These are phyloP conservation scores for Notoglanidium macrostoma DNA, from an alignment of 2,797 vertebrate species.

Conservation along the genomic window DNA sequence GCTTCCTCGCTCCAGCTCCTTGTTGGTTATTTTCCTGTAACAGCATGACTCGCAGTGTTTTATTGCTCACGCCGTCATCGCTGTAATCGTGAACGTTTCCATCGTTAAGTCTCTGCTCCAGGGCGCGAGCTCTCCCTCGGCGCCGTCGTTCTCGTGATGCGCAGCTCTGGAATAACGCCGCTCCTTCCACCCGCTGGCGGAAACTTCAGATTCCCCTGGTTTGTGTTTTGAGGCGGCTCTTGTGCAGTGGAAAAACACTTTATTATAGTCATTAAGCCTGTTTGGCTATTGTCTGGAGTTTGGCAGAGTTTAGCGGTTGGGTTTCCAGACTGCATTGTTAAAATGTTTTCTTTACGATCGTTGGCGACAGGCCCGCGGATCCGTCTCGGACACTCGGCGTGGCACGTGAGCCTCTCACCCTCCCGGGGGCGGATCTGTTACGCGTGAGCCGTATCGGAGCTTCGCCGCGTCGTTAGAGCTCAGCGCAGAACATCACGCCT, in stretches of 20 bases:
- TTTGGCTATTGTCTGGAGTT: conserved; percentile 41
- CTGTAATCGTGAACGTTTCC: background rate
- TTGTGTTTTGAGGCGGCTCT: background rate
- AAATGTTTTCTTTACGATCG: conserved; percentile 47
- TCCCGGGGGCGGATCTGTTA: conserved; percentile 21
- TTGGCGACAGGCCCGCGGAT: conserved; percentile 2
- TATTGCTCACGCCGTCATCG: background rate
- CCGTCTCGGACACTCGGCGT: conserved; percentile 9
- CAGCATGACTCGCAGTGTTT: background rate
- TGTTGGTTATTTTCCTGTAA: background rate
- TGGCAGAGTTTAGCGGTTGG: conserved; percentile 30
- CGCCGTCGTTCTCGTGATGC: background rate
- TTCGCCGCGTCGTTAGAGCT: background rate
- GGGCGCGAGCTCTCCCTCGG: background rate
- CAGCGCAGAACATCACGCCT: background rate
- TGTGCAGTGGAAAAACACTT: background rate
- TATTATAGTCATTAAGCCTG: conserved; percentile 6
- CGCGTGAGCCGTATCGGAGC: background rate
- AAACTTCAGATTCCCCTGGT: background rate
- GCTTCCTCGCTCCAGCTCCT: background rate
- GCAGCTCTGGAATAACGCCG: background rate
- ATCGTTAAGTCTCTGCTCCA: background rate
- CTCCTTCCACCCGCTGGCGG: background rate
- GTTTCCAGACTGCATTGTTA: conserved; percentile 45
- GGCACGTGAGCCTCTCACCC: conserved; percentile 1